Conservation (phyloP, 2,113 vertebrate genomes). For the Hemichromis elongatus region DNA sequence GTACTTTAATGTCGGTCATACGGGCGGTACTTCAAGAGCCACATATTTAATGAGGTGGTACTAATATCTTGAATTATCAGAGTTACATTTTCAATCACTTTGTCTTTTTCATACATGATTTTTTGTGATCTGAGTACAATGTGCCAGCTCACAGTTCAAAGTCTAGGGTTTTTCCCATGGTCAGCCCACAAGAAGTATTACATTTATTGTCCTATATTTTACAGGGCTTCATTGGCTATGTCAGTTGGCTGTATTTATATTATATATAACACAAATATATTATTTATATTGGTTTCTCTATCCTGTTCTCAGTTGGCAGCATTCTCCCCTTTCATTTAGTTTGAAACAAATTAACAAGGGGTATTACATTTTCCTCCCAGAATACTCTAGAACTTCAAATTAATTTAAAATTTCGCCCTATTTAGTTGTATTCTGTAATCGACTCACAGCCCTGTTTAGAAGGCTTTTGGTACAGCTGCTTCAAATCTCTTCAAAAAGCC, state of each 20-base stretch:
- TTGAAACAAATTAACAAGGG: not conserved
- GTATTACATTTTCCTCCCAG: not conserved
- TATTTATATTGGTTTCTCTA: not conserved
- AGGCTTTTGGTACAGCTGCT: constrained; percentile 45
- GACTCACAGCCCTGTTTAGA: not conserved
- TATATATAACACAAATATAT: too few species aligned
- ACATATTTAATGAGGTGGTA: too few species aligned
- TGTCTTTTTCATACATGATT: not conserved
- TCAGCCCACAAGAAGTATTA: not conserved
- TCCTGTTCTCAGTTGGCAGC: not conserved
- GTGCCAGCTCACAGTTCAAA: not conserved
- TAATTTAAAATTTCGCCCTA: not conserved
- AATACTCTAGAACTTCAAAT: not conserved
- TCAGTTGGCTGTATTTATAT: too few species aligned
- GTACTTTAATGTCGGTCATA: too few species aligned
- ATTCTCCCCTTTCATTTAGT: not conserved
- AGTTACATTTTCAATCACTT: not conserved
- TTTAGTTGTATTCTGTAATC: not conserved
- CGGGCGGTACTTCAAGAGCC: too few species aligned
- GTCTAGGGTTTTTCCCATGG: not conserved
- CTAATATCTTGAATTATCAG: not conserved
- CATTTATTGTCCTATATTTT: not conserved
- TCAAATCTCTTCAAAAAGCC: constrained; percentile 57
- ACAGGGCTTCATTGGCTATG: too few species aligned
- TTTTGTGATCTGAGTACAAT: not conserved